phyloP scores from a whole-genome alignment of 2,797 vertebrate genomes.

The Enteromius paludinosus region DNA sequence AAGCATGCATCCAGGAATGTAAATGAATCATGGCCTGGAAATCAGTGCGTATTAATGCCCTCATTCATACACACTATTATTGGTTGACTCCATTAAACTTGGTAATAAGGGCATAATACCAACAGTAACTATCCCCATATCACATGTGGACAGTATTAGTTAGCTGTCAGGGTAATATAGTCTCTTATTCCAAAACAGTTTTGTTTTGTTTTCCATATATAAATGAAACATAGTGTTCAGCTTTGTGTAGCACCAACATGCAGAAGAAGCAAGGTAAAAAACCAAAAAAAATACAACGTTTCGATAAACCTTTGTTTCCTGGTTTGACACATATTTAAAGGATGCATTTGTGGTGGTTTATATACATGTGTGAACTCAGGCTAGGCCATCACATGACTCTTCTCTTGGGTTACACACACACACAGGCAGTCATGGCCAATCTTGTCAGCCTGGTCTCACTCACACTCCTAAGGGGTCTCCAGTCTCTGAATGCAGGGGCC shows the following conservation, averaged over 20 bases:
- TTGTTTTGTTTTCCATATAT: accelerated
- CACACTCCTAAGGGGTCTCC: slow-evolving; percentile 75
- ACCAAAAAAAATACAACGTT: neutral
- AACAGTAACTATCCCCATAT: neutral
- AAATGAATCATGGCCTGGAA: slow-evolving; percentile 1
- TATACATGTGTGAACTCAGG: slow-evolving; percentile 14
- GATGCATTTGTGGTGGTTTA: slow-evolving; percentile 54
- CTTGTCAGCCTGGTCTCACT: slow-evolving; percentile 79
- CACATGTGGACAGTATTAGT: neutral
- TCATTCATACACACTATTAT: slow-evolving; percentile 5
- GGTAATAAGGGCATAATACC: neutral
- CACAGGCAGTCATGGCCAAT: slow-evolving; percentile 77
- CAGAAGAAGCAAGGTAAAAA: neutral
- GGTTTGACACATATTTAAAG: slow-evolving; percentile 36
- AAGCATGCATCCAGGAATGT: slow-evolving; percentile 40
- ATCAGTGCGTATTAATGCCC: neutral
- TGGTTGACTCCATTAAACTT: slow-evolving; percentile 13
- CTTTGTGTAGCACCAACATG: neutral
- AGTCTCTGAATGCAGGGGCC: slow-evolving; percentile 78
- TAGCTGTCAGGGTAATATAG: neutral
- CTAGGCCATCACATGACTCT: slow-evolving; percentile 56
- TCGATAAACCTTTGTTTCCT: neutral
- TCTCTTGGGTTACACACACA: slow-evolving; percentile 74
- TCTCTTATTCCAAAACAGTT: neutral
- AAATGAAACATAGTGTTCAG: neutral